Percentiles rank a stretch among this genome's conserved stretches.
These are phyloP conservation scores for Ametastegia equiseti DNA, from an alignment of 2,888 invertebrate genomes.

Conservation along the genomic window DNA sequence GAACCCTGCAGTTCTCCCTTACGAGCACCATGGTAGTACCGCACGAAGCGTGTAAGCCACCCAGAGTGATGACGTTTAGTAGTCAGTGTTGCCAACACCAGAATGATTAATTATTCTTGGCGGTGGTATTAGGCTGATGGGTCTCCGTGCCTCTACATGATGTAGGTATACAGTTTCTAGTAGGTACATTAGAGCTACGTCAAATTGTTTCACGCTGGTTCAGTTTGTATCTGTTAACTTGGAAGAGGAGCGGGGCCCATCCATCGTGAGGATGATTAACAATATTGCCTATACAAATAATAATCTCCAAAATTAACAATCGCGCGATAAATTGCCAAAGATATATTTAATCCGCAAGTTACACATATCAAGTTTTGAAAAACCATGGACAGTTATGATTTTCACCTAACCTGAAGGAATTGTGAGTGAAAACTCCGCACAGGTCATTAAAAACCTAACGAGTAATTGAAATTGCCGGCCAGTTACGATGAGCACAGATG, in stretches of 20 bases:
- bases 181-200: conserved; percentile 19
- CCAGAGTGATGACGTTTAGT: conserved; percentile 40
- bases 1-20: conserved; percentile 1
- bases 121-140: conserved; percentile 38
- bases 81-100: conserved; percentile 30
- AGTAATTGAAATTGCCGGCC: not conserved
- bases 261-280: not conserved
- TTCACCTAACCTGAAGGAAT: no score
- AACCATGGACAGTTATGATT: no score
- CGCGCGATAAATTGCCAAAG: no score
- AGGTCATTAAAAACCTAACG: not conserved
- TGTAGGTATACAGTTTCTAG: conserved; percentile 9
- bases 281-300: not conserved
- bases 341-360: no score
- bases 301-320: not conserved
- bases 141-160: conserved; percentile 12
- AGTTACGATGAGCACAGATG: conserved; percentile 23
- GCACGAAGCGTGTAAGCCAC: not conserved
- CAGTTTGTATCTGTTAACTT: not conserved
- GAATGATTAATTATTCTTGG: conserved; percentile 47
- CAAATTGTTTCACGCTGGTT: conserved; percentile 29
- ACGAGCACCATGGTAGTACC: conserved; percentile 2
- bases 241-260: not conserved
- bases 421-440: not conserved
- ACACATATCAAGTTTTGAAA: no score